These are phyloP conservation scores for Cyclargus thomasi DNA, from an alignment of 1,140 invertebrate species.

Conservation along the genomic window DNA sequence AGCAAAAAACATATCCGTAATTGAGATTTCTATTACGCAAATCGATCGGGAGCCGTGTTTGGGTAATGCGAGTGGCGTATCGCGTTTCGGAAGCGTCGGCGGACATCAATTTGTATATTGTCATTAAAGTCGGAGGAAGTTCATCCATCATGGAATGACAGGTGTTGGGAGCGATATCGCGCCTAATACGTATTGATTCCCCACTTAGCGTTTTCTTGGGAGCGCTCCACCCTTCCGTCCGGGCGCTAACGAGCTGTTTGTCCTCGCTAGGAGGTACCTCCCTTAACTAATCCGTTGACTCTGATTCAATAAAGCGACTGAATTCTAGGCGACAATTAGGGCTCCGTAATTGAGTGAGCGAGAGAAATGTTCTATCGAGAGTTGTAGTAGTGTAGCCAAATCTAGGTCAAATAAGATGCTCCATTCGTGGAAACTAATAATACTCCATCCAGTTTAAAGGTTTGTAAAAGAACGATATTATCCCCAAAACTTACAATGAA, in stretches of 20 bases:
- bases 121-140: constrained; percentile 69
- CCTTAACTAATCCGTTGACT: constrained; percentile 26
- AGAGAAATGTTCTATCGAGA: constrained; percentile 7
- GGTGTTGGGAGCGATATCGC: constrained; percentile 65
- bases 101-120: constrained; percentile 74
- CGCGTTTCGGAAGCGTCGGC: constrained; percentile 66
- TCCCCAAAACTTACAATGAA: too few relatives aligned
- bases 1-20: constrained; percentile 68
- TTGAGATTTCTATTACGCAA: constrained; percentile 74
- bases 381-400: not conserved
- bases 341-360: constrained; percentile 25
- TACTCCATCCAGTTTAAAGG: not conserved
- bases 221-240: constrained; percentile 68
- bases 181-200: constrained; percentile 75
- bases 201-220: constrained; percentile 73
- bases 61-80: constrained; percentile 71
- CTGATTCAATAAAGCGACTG: constrained; percentile 24
- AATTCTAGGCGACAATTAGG: constrained; percentile 20
- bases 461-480: too few relatives aligned
- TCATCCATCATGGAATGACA: constrained; percentile 71
- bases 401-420: constrained; percentile 18
- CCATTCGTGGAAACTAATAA: not conserved
- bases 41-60: constrained; percentile 67
- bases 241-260: constrained; percentile 70
- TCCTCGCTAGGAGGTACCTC: constrained; percentile 49